phyloP scores from a whole-genome alignment of 2,888 invertebrate genomes.

The Acholoe squamosa region DNA sequence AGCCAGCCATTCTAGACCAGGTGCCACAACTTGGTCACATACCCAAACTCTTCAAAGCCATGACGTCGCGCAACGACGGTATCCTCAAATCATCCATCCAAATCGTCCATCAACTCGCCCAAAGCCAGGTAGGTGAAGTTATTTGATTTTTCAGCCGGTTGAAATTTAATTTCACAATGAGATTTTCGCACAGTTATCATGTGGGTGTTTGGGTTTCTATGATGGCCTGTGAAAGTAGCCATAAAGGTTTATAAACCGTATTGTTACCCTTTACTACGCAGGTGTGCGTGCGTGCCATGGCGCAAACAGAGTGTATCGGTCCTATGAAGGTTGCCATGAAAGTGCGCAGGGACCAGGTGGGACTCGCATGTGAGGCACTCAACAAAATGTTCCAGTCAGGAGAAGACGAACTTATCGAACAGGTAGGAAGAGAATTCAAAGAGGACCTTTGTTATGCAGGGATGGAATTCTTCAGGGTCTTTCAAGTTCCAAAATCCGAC shows the following conservation, averaged over 20 bases:
- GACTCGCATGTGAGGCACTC: conserved; percentile 93
- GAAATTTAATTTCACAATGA: no score
- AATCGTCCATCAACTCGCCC: conserved; percentile 93
- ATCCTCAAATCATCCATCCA: conserved; percentile 92
- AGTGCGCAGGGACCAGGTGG: conserved; percentile 91
- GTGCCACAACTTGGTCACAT: conserved; percentile 85
- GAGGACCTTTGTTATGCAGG: no score
- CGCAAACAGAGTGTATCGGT: conserved; percentile 94
- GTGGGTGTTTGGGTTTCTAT: no score
- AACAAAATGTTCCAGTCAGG: conserved; percentile 91
- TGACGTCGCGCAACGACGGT: conserved; percentile 86
- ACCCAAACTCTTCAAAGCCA: conserved; percentile 84
- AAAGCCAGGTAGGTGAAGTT: conserved; percentile 88
- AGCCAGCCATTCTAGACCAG: conserved; percentile 92
- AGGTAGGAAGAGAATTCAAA: conserved; percentile 84
- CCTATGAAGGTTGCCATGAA: conserved; percentile 95
- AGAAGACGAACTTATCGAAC: conserved; percentile 88
- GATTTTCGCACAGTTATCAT: no score
- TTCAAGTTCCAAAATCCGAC: no score
- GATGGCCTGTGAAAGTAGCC: no score
- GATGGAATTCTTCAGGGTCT: no score
- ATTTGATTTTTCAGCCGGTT: no score
- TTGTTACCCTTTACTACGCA: conserved; percentile 49
- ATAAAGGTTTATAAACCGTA: no score
- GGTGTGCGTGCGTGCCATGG: conserved; percentile 84